These are phyloP conservation scores for Polypedilum vanderplanki DNA, from an alignment of 1,140 invertebrate species.

Conservation along the genomic window DNA sequence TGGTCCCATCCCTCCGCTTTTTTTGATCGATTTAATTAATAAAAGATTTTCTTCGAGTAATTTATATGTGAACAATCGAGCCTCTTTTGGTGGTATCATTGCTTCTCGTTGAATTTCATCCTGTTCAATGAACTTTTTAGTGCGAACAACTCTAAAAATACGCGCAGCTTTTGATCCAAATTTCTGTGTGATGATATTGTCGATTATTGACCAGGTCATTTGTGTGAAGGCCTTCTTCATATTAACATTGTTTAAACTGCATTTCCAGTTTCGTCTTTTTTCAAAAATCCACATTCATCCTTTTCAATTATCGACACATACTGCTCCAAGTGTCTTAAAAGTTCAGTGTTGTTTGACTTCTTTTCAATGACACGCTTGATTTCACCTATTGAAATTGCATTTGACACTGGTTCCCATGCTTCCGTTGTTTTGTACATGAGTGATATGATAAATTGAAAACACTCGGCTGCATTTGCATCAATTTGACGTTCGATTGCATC, in stretches of 20 bases:
- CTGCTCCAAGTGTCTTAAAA: conserved; percentile 66
- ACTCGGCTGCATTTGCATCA: conserved; percentile 59
- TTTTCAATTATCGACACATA: conserved; percentile 69
- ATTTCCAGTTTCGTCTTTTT: conserved; percentile 70
- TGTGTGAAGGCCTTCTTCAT: conserved; percentile 55
- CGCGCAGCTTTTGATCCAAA: conserved; percentile 79
- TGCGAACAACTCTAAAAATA: conserved; percentile 73
- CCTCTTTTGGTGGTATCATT: conserved; percentile 84
- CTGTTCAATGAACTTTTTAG: conserved; percentile 74
- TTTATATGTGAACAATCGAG: conserved; percentile 73
- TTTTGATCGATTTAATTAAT: conserved; percentile 48
- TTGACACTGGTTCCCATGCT: conserved; percentile 62
- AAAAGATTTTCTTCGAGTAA: conserved; percentile 77
- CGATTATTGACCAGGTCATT: conserved; percentile 61
- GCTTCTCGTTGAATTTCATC: conserved; percentile 80
- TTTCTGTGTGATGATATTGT: conserved; percentile 70
- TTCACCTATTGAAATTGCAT: conserved; percentile 65
- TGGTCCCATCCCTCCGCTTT: conserved; percentile 46
- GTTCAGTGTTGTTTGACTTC: conserved; percentile 48
- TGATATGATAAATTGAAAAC: conserved; percentile 50
- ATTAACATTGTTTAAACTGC: conserved; percentile 68
- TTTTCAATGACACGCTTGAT: conserved; percentile 50
- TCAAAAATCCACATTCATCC: conserved; percentile 57
- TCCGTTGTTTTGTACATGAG: conserved; percentile 69
- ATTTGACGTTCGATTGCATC: conserved; percentile 63